Percentiles rank a stretch among this genome's conserved stretches.
phyloP scores from a whole-genome alignment of 2,113 vertebrate species.

The Platichthys flesus region DNA sequence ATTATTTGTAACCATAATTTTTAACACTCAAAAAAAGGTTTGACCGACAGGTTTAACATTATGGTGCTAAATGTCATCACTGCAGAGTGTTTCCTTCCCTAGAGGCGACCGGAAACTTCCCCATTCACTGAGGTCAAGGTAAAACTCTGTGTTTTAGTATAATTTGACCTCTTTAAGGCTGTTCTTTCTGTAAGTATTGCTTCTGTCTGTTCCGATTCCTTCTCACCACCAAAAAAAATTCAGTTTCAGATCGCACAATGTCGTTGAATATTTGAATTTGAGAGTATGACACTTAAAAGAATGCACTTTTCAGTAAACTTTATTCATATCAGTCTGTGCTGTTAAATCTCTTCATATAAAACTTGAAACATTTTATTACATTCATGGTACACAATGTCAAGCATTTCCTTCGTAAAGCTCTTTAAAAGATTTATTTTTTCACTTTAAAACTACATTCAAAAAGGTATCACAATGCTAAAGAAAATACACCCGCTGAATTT shows the following conservation, averaged over 20 bases:
- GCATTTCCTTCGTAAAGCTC: constrained; percentile 68
- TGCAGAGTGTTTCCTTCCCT: neutral
- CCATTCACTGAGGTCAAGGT: neutral
- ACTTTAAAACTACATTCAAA: constrained; percentile 52
- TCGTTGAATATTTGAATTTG: too few species aligned
- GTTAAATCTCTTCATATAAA: constrained; percentile 36
- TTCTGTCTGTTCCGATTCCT: neutral
- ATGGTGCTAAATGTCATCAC: neutral
- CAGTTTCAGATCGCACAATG: neutral
- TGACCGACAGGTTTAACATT: neutral
- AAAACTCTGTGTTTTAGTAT: neutral
- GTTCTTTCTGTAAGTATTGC: neutral
- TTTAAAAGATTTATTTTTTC: neutral
- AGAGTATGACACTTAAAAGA: neutral
- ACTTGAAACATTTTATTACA: constrained; percentile 52
- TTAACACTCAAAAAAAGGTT: neutral
- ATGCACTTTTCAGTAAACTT: constrained; percentile 42
- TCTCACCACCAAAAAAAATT: constrained; percentile 32
- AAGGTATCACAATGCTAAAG: constrained; percentile 32
- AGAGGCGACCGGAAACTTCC: too few species aligned
- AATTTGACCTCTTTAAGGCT: neutral
- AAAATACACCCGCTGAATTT: constrained; percentile 35
- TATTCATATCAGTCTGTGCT: constrained; percentile 59
- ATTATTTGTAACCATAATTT: neutral
- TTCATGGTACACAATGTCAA: constrained; percentile 76